These are phyloP conservation scores for Mythimna pallens DNA, from an alignment of 2,888 invertebrate genomes.

Conservation along the genomic window DNA sequence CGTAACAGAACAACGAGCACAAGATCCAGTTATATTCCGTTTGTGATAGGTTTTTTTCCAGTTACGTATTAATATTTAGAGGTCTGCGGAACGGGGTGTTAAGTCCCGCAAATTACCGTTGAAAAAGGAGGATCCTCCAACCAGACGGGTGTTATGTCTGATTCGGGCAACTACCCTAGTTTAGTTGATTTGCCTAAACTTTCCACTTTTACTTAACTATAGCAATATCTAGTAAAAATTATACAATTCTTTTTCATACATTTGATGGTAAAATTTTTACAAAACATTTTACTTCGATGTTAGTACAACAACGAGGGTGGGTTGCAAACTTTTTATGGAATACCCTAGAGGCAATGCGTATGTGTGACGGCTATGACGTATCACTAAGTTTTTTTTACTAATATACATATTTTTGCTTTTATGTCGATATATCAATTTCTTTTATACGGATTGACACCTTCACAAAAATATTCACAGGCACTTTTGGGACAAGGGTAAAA, in stretches of 20 bases:
- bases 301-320: slow-evolving; percentile 51
- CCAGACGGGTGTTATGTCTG: too few relatives aligned
- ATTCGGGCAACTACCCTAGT: too few relatives aligned
- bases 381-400: slow-evolving; percentile 87
- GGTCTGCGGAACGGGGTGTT: too few relatives aligned
- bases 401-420: slow-evolving; percentile 90
- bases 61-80: too few relatives aligned
- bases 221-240: too few relatives aligned
- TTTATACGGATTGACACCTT: slow-evolving; percentile 81
- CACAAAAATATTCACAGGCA: slow-evolving; percentile 66
- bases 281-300: slow-evolving; percentile 34
- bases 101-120: too few relatives aligned
- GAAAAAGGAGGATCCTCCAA: too few relatives aligned
- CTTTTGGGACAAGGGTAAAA: slow-evolving; percentile 73
- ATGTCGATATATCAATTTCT: slow-evolving; percentile 89
- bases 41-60: too few relatives aligned
- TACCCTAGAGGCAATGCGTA: slow-evolving; percentile 82
- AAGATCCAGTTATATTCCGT: too few relatives aligned
- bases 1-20: too few relatives aligned
- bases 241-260: slow-evolving; percentile 6
- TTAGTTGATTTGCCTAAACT: too few relatives aligned
- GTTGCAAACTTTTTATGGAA: slow-evolving; percentile 82
- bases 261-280: slow-evolving; percentile 20
- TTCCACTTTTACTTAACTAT: too few relatives aligned
- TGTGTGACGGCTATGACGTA: slow-evolving; percentile 89